Evolutionary conservation across 2,797 vertebrate genomes (phyloP).

Genomic region (Trichosurus vulpecula): DNA sequence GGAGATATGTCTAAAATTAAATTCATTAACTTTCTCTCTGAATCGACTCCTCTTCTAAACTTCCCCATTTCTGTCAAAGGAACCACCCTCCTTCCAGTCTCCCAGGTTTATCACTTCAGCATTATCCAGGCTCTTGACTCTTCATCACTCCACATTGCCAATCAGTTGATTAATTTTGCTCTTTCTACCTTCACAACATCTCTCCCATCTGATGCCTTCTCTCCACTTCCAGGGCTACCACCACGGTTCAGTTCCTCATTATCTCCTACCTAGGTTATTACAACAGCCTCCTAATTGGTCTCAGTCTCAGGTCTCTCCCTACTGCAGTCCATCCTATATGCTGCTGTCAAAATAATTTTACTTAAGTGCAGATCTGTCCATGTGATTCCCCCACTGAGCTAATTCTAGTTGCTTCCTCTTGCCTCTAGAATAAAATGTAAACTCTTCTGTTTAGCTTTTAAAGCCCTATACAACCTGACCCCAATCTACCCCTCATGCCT

Average conservation of each 20-base stretch:
- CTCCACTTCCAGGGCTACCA: neutral
- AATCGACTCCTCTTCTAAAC: neutral
- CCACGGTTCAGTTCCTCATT: neutral
- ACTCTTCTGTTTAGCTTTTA: neutral
- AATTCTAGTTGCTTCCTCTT: neutral
- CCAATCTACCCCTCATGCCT: neutral
- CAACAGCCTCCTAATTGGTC: neutral
- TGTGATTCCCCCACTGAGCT: neutral
- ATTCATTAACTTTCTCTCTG: neutral
- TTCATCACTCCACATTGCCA: neutral
- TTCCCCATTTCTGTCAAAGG: neutral
- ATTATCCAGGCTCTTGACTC: neutral
- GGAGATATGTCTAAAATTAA: neutral
- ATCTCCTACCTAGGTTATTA: neutral
- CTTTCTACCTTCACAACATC: neutral
- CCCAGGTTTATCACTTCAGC: neutral
- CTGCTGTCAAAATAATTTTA: neutral
- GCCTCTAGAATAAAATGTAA: neutral
- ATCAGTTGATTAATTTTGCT: neutral
- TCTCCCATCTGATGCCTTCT: neutral
- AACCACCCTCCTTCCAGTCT: neutral
- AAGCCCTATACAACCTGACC: neutral
- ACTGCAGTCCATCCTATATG: neutral
- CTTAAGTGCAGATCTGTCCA: neutral
- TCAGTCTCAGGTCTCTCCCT: neutral